Conservation (phyloP, 37 sponge, comb jelly and placozoan species). For the Theonella swinhoei region DNA sequence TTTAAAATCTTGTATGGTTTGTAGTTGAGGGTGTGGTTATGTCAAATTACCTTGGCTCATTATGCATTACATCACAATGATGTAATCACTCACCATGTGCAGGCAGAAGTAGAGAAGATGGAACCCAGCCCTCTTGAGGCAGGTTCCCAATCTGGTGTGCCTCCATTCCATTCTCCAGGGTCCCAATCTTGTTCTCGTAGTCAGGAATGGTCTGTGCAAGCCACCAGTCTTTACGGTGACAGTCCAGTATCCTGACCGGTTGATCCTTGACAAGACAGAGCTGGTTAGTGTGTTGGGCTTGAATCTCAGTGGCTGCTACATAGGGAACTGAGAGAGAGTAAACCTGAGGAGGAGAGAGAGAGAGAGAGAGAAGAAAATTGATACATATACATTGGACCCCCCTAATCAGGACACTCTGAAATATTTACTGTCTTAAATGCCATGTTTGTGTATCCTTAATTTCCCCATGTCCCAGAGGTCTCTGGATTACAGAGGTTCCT, state of each 20-base stretch:
- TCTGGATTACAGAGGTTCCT: too few relatives aligned
- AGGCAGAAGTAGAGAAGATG: slow-evolving; percentile 16
- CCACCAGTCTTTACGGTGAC: slow-evolving; percentile 78
- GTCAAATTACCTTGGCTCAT: too few relatives aligned
- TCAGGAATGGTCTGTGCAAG: slow-evolving; percentile 51
- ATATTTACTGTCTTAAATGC: not conserved
- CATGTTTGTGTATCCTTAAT: not conserved
- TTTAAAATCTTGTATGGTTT: too few relatives aligned
- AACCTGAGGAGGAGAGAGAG: slow-evolving; percentile 19
- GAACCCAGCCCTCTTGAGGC: slow-evolving; percentile 66
- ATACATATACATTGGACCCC: too few relatives aligned
- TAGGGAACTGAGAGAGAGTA: slow-evolving; percentile 26
- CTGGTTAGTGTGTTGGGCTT: slow-evolving; percentile 30
- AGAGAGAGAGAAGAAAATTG: not conserved
- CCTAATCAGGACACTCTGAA: too few relatives aligned
- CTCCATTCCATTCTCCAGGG: not conserved
- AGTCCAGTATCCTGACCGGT: slow-evolving; percentile 55
- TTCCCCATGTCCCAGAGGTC: too few relatives aligned
- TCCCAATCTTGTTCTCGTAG: not conserved
- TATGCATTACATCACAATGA: not conserved
- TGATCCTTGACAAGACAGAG: slow-evolving; percentile 59
- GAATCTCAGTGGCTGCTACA: slow-evolving; percentile 38
- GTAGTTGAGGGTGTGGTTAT: too few relatives aligned
- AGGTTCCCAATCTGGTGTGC: not conserved
- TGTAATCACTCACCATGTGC: not conserved